phyloP scores from a whole-genome alignment of 2,113 vertebrate species.

The Cebidichthys violaceus region DNA sequence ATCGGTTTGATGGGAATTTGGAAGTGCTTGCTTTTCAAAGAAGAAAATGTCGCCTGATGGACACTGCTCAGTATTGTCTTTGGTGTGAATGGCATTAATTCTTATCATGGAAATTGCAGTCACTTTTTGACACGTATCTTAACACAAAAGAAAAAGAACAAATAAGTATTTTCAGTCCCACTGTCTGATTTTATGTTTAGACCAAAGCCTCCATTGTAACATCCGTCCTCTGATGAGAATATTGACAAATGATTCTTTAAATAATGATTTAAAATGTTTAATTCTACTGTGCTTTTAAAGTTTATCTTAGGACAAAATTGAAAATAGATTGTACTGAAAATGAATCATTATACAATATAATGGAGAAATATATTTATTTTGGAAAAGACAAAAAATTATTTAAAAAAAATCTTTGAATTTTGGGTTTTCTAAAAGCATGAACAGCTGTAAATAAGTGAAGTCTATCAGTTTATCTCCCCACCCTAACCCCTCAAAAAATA shows the following conservation, averaged over 20 bases:
- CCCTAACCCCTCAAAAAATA: no score
- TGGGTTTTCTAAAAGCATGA: not conserved
- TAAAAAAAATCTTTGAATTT: not conserved
- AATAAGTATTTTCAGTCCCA: not conserved
- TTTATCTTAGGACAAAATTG: not conserved
- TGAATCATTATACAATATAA: not conserved
- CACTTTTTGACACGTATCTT: not conserved
- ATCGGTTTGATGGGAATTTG: not conserved
- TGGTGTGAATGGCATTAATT: not conserved
- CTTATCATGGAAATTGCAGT: not conserved
- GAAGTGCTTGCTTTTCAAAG: not conserved
- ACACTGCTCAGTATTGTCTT: not conserved
- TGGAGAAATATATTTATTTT: not conserved
- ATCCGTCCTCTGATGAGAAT: not conserved
- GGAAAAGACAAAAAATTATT: not conserved
- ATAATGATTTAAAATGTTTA: not conserved
- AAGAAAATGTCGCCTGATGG: not conserved
- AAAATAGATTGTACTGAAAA: not conserved
- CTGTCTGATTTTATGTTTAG: constrained; percentile 1
- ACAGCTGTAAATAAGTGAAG: not conserved
- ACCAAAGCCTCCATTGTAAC: not conserved
- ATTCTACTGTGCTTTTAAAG: not conserved
- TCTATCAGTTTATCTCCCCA: not conserved
- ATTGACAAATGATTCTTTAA: not conserved
- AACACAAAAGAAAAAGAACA: not conserved